These are phyloP conservation scores for Camptogramma bilineatum DNA, from an alignment of 2,888 invertebrate genomes.

Conservation along the genomic window DNA sequence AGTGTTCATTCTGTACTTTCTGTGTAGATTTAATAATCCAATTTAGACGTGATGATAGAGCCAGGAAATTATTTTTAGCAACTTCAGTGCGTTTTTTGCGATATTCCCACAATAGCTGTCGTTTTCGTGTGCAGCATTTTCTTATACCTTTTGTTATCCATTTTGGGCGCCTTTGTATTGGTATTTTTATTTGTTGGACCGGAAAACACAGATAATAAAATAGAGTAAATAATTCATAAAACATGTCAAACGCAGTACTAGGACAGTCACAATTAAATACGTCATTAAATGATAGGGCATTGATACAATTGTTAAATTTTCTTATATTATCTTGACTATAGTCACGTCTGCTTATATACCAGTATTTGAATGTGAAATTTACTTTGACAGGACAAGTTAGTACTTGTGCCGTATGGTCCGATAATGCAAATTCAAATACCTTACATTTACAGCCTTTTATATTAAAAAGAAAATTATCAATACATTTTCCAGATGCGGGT, in stretches of 20 bases:
- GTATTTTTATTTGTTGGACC: not conserved
- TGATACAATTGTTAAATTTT: not conserved
- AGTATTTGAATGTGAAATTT: not conserved
- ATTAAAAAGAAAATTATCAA: not conserved
- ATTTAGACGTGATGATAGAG: too few relatives aligned
- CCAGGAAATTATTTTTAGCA: too few relatives aligned
- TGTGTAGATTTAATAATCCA: too few relatives aligned
- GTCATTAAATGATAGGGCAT: not conserved
- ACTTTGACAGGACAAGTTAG: not conserved
- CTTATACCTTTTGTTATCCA: not conserved
- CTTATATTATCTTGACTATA: not conserved
- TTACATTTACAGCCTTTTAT: not conserved
- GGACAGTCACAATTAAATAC: not conserved
- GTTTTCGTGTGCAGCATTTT: not conserved
- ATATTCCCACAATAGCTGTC: not conserved
- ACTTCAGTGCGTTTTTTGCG: too few relatives aligned
- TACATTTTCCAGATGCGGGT: not conserved
- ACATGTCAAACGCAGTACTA: not conserved
- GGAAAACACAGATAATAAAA: too few relatives aligned
- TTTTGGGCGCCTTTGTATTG: not conserved
- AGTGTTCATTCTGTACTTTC: too few relatives aligned
- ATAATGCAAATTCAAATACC: not conserved
- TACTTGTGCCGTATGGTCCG: not conserved
- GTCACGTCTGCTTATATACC: not conserved
- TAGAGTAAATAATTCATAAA: too few relatives aligned